phyloP scores from a whole-genome alignment of 2,888 invertebrate species.

The Parnassius mnemosyne region DNA sequence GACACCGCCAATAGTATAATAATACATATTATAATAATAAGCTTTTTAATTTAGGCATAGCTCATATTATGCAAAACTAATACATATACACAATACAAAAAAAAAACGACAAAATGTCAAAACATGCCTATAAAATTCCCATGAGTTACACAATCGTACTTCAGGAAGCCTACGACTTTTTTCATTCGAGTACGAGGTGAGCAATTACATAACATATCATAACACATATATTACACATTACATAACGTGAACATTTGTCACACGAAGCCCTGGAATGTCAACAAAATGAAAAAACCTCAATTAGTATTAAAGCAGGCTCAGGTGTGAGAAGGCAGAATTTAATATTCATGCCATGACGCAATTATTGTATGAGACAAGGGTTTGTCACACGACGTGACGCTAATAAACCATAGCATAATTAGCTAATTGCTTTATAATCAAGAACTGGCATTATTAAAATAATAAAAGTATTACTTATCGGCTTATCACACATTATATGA shows the following conservation, averaged over 20 bases:
- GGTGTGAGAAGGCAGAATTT: neutral
- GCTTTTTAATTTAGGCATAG: neutral
- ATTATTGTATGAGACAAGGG: conserved; percentile 6
- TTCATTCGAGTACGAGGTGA: too few species aligned
- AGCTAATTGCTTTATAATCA: conserved; percentile 7
- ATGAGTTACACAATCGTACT: too few species aligned
- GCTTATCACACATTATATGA: too few species aligned
- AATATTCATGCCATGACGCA: conserved; percentile 11
- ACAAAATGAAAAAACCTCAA: neutral
- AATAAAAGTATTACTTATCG: too few species aligned
- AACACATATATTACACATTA: too few species aligned
- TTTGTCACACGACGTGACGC: conserved; percentile 2
- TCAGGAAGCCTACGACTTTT: too few species aligned
- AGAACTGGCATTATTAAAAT: neutral
- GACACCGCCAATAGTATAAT: too few species aligned
- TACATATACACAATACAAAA: neutral
- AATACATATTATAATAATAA: too few species aligned
- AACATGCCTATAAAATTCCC: neutral
- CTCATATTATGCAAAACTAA: neutral
- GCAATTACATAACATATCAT: too few species aligned
- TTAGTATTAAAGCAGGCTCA: neutral
- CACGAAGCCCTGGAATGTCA: neutral
- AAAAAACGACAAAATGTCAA: neutral
- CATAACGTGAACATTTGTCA: too few species aligned
- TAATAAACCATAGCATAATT: conserved; percentile 9